phyloP scores from a whole-genome alignment of 2,797 vertebrate species.

The Pipistrellus pygmaeus region DNA sequence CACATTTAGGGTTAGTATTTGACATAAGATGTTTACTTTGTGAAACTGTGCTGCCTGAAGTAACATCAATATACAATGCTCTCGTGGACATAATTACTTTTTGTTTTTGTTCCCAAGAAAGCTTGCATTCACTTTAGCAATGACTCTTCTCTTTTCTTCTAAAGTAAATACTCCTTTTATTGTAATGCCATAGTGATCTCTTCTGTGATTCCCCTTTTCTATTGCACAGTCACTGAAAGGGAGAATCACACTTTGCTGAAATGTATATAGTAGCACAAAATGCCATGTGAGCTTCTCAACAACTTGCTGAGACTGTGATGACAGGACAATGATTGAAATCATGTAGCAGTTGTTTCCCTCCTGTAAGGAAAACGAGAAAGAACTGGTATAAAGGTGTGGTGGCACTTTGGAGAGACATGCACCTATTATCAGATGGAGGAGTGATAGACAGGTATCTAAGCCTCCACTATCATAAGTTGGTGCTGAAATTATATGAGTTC shows the following conservation, averaged over 20 bases:
- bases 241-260: not conserved
- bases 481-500: constrained; percentile 1
- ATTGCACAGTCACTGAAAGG: not conserved
- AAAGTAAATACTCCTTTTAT: constrained; percentile 2
- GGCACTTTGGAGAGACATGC: not conserved
- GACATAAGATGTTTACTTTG: constrained; percentile 44
- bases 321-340: not conserved
- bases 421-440: not conserved
- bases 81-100: constrained; percentile 8
- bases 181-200: not conserved
- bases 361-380: constrained; percentile 34
- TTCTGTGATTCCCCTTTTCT: not conserved
- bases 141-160: not conserved
- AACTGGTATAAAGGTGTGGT: not conserved
- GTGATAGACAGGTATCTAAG: not conserved
- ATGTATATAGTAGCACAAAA: not conserved
- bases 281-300: not conserved
- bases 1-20: constrained; percentile 33
- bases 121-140: constrained; percentile 32
- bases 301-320: constrained; percentile 17
- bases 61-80: not conserved
- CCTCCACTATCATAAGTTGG: not conserved
- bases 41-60: not conserved
- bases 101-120: constrained; percentile 32
- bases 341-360: not conserved